Evolutionary conservation across 2,113 vertebrate genomes (phyloP).

Genomic region (Halcyon malimbica): DNA sequence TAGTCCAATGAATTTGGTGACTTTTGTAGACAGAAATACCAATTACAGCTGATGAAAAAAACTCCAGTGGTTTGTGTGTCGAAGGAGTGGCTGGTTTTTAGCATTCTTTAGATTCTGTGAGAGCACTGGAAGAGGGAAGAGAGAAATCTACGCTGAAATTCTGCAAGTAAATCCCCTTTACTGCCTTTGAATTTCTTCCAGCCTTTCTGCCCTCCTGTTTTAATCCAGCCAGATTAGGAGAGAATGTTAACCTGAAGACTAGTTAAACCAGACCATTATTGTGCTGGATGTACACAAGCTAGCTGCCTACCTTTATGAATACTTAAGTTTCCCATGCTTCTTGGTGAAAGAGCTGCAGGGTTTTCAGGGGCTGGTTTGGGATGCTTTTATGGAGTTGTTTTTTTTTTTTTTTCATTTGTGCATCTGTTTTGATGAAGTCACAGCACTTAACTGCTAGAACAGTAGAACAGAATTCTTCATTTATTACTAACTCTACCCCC

Average conservation of each 20-base stretch:
- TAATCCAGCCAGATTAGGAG: neutral
- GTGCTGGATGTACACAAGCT: rapidly evolving
- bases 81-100: neutral
- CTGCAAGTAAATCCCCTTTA: neutral
- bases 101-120: neutral
- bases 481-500: neutral
- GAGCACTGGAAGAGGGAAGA: neutral
- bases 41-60: neutral
- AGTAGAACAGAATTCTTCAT: neutral
- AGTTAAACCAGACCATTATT: neutral
- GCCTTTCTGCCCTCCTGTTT: neutral
- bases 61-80: neutral
- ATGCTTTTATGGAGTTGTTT: neutral
- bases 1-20: neutral
- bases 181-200: neutral
- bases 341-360: neutral
- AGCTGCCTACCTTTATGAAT: neutral
- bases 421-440: neutral
- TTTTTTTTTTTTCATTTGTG: neutral
- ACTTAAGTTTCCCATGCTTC: neutral
- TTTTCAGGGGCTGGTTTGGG: neutral
- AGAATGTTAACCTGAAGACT: neutral
- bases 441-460: neutral
- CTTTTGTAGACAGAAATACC: neutral
- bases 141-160: neutral